Evolutionary conservation across 2,113 vertebrate species (phyloP).

Genomic region (Clupea harengus): DNA sequence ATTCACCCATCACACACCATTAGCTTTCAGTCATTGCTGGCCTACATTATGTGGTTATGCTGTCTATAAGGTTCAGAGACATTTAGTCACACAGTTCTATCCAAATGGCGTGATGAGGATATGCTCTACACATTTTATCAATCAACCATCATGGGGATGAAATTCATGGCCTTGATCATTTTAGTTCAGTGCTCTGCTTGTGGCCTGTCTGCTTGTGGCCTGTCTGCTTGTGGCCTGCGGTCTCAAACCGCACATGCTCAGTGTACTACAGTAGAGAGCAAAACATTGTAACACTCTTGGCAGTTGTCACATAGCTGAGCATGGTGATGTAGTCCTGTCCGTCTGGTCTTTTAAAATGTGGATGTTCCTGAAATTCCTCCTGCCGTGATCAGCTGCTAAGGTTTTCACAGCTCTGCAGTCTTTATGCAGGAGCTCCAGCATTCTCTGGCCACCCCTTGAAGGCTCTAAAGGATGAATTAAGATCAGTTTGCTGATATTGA

Average conservation of each 20-base stretch:
- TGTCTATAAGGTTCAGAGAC: too few relatives aligned
- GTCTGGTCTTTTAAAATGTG: neutral
- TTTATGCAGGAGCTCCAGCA: neutral
- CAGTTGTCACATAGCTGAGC: neutral
- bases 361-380: conserved; percentile 6
- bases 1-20: neutral
- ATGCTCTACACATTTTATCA: too few relatives aligned
- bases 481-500: neutral
- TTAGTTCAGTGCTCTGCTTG: neutral
- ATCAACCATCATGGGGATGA: neutral
- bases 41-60: neutral
- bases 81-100: neutral
- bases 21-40: neutral
- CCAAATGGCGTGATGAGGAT: neutral
- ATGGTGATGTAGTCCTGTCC: neutral
- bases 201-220: neutral
- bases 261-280: neutral
- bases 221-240: neutral
- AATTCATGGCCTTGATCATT: neutral
- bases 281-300: neutral
- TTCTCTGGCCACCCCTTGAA: neutral
- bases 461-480: neutral
- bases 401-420: neutral
- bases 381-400: neutral
- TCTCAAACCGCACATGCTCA: neutral